Conservation (phyloP, 2,888 invertebrate genomes). For the Tenthredo mesomela region DNA sequence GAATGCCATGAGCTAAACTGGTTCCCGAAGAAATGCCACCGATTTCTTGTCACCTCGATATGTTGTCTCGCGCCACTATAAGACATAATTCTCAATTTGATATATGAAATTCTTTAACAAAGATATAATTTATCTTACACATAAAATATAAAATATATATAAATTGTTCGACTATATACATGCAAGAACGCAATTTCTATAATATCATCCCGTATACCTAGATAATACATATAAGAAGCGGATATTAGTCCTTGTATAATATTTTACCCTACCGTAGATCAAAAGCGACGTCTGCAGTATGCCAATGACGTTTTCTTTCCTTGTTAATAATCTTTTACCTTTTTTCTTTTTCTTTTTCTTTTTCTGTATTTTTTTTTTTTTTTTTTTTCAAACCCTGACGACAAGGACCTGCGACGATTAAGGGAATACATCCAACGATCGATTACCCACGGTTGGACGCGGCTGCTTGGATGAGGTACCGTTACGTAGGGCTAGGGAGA, state of each 20-base stretch:
- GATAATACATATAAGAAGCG: not conserved
- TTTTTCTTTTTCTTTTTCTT: not conserved
- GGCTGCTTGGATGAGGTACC: constrained; percentile 2
- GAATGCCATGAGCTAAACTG: constrained; percentile 47
- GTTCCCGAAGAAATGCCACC: constrained; percentile 37
- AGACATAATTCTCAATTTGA: not conserved
- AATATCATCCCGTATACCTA: not conserved
- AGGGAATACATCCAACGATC: constrained; percentile 38
- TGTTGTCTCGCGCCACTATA: not conserved
- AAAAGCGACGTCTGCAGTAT: constrained; percentile 4
- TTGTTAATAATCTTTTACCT: not conserved
- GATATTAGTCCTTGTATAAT: constrained; percentile 7
- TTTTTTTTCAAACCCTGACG: not conserved
- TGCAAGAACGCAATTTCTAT: not conserved
- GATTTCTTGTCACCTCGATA: constrained; percentile 42
- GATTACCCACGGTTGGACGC: constrained; percentile 44
- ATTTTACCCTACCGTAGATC: constrained; percentile 6
- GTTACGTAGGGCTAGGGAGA: not conserved
- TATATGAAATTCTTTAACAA: not conserved
- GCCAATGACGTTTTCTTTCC: not conserved
- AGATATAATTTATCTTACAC: not conserved
- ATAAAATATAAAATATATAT: not conserved
- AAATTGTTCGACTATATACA: not conserved
- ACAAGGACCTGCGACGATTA: constrained; percentile 31
- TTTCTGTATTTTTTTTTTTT: not conserved